phyloP scores from a whole-genome alignment of 1,140 invertebrate genomes.

The Pachypeltis micranthus region DNA sequence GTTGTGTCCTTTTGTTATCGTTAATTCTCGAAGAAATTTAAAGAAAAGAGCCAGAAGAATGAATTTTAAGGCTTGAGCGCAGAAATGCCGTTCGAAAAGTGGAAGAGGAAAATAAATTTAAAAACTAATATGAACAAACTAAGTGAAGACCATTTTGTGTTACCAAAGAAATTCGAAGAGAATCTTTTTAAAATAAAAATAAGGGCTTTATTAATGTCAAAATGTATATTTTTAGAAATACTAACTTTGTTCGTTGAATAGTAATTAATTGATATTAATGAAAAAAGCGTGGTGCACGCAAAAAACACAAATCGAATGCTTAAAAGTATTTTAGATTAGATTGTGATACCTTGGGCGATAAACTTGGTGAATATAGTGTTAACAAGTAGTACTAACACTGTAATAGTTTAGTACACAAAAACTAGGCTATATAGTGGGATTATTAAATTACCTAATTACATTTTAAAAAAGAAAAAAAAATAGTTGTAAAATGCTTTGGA shows the following conservation, averaged over 20 bases:
- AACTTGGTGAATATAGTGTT: constrained; percentile 18
- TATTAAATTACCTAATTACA: constrained; percentile 20
- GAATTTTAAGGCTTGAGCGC: neutral
- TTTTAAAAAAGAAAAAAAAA: constrained; percentile 18
- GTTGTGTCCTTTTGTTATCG: constrained; percentile 6
- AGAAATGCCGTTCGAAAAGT: neutral
- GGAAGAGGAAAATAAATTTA: too few relatives aligned
- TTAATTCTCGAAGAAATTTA: neutral
- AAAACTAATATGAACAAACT: neutral
- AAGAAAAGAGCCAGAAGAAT: neutral
- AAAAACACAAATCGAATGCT: constrained; percentile 21
- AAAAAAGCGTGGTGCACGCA: constrained; percentile 11
- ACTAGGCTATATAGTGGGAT: constrained; percentile 15
- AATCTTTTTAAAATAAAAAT: constrained; percentile 15
- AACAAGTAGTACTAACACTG: constrained; percentile 10
- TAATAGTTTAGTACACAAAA: constrained; percentile 17
- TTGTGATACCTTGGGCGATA: constrained; percentile 22
- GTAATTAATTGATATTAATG: constrained; percentile 6
- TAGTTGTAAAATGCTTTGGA: constrained; percentile 22
- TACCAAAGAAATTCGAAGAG: constrained; percentile 10
- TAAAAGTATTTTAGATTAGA: constrained; percentile 23
- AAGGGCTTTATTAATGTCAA: constrained; percentile 14
- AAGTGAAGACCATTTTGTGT: constrained; percentile 13
- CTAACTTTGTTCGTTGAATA: constrained; percentile 13
- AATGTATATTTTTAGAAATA: constrained; percentile 21